Percentiles rank a stretch among this genome's conserved stretches.
Conservation (phyloP, 2,797 vertebrate genomes). For the Urosaurus nigricauda region DNA sequence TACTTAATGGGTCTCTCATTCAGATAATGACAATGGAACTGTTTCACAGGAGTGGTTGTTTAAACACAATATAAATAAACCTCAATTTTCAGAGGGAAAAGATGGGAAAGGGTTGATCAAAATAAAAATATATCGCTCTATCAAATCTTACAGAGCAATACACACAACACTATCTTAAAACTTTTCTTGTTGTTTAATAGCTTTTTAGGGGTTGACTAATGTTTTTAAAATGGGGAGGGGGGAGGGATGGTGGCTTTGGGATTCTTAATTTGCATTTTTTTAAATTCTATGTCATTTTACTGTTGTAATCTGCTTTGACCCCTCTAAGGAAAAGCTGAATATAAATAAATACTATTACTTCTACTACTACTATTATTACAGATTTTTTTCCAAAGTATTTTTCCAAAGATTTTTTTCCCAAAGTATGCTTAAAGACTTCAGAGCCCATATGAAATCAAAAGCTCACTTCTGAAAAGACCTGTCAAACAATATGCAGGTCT, state of each 20-base stretch:
- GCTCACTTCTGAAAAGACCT: constrained; percentile 56
- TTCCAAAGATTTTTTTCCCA: no score
- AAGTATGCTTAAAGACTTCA: constrained; percentile 20
- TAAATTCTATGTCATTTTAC: no score
- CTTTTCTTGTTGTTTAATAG: no score
- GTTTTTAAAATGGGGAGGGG: no score
- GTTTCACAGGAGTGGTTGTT: constrained; percentile 46
- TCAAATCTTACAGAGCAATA: constrained; percentile 1
- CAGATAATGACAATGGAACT: constrained; percentile 64
- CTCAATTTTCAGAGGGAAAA: background rate
- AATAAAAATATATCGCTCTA: constrained; percentile 29
- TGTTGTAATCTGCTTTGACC: no score
- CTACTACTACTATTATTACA: no score
- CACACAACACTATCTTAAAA: background rate
- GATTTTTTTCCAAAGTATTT: no score
- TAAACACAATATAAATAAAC: constrained; percentile 50
- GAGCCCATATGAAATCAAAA: constrained; percentile 57
- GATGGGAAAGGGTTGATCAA: background rate
- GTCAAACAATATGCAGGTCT: constrained; percentile 17
- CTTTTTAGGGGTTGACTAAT: no score
- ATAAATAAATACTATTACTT: no score
- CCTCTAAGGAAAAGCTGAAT: no score
- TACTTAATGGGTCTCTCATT: constrained; percentile 61
- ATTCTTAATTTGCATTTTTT: no score
- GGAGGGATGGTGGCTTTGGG: no score